Percentiles rank a stretch among this genome's conserved stretches.
Conservation (phyloP, 2,113 vertebrate genomes). For the Carassius carassius region DNA sequence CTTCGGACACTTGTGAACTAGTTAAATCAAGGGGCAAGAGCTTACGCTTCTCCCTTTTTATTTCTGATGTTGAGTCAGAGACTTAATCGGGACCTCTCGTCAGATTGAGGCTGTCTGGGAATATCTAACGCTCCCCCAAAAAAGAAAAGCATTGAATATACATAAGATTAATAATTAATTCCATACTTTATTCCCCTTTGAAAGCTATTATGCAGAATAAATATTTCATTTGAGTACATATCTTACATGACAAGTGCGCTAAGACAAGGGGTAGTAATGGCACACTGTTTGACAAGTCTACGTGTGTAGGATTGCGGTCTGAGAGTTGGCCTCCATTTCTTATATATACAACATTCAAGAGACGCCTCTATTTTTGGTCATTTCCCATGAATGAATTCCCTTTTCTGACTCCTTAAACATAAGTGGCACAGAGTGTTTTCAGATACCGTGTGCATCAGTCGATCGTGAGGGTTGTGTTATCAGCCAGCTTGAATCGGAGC, state of each 20-base stretch:
- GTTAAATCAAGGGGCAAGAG: not conserved
- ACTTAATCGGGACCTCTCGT: conserved; percentile 61
- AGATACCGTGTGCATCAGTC: not conserved
- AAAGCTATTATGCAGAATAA: conserved; percentile 81
- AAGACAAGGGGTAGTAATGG: conserved; percentile 79
- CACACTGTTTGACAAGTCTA: conserved; percentile 76
- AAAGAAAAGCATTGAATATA: conserved; percentile 78
- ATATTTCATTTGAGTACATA: conserved; percentile 78
- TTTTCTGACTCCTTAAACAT: conserved; percentile 52
- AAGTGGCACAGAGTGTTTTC: conserved; percentile 32
- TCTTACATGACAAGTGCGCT: conserved; percentile 75
- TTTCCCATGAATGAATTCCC: conserved; percentile 67
- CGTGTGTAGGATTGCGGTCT: conserved; percentile 65
- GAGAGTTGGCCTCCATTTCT: conserved; percentile 61
- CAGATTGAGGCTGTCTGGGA: conserved; percentile 74
- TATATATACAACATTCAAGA: conserved; percentile 72
- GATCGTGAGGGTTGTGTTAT: conserved; percentile 15
- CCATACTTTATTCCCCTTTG: conserved; percentile 78
- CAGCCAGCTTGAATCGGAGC: conserved; percentile 6
- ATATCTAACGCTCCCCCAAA: conserved; percentile 69
- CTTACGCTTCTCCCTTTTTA: not conserved
- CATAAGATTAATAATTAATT: conserved; percentile 80
- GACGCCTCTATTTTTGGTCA: conserved; percentile 71
- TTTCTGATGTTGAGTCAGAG: not conserved
- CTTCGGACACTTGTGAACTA: conserved; percentile 51